Base-by-base conservation (phyloP, 2,888 invertebrate species). In the Machimus atricapillus region DNA sequence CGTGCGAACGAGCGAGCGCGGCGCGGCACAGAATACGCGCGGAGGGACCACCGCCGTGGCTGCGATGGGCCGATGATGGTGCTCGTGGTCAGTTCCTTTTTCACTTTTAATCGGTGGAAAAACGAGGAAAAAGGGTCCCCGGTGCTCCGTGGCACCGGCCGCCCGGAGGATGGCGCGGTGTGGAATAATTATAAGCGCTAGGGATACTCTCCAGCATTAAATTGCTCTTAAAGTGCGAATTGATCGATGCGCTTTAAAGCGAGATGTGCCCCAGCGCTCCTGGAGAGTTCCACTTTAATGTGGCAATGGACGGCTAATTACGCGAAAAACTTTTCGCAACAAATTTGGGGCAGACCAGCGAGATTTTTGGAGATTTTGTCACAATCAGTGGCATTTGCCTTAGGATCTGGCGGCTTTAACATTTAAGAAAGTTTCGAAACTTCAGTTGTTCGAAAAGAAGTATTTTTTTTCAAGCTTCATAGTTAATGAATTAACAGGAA, bases 171-270 rank as follows among this genome's bases (percentile, higher is more conserved):
- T 34, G 37, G 77, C 12, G 66, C 27, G 66, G 31, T 56, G 16
- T 27, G 56, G 52, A 81, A 81, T 52, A 81, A 81, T 81, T 81
- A 81, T 81, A 81, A 81, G 31, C 52, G 56, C 12, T 8, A 8
- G 27, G 23, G 12, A 56, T 56, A 56, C 52, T 31, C 31, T 56
- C 81, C 81, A 31, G 52, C 52, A 52, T 52, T 81, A 81, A 81
- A 81, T 81, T 81, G 81, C 31, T 56, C 56, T 56, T 81, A 23
- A 56, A 81, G 81, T 31, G 81, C 34, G 52, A 52, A 52, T 52
- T 81, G 56, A 81, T 81, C 81, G 81, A 81, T 81, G 52, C 19
- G 46, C 27, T 52, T 81, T 81, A 81, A 81, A 81, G 56, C 52
- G 34, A 31, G 46, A 46, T 77, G 16, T 77, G 23, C 23, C 66